Evolutionary conservation across 2,797 vertebrate genomes (phyloP), one percentile per base, ranked within the genome.

Genomic region (Oryzias dopingdopingensis): DNA sequence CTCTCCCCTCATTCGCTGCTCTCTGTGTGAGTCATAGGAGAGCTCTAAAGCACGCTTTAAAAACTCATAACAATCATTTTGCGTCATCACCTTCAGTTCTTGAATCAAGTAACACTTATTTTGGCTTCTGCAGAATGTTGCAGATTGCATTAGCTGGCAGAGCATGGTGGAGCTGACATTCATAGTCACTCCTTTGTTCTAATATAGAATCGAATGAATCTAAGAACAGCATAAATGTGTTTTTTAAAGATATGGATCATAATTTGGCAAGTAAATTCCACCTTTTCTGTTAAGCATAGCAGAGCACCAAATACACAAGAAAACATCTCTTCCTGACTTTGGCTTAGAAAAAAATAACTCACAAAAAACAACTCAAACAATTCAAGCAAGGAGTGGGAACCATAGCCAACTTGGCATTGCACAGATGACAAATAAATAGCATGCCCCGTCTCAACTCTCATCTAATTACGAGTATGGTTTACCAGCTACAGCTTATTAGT

Each of bases 381-480:
- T 71, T 70, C 66, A 67, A 73, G 55, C 57, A 77, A 84, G 76
- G 81, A 82, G 76, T 83, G 82, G 81, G 77, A 86, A 83, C 67
- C 59, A 60, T 63, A 64, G 70, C 82, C 79, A 79, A 66, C 23
- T 67, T 76, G 73, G 75, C 71, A 79, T 71, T 58, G 65, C 67
- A 76, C 60, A 70, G 80, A 80, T 80, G 67, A 77, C 74, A 82
- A 77, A 86, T 86, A 87, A 84, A 88, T 76, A 84, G 80, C 79
- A 82, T 69, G 66, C 66, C 61, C 74, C 78, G 66, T 71, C 77
- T 85, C 80, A 77, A 63, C 76, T 77, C 69, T 76, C 82, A 66
- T 84, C 67, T 86, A 87, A 88, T 87, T 86, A 79, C 80, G 82
- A 80, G 74, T 79, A 87, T 79, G 86, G 84, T 86, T 90, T 83